Percentiles rank a stretch among this genome's conserved stretches.
Conservation (phyloP, 2,888 invertebrate genomes). For the Leptothorax acervorum region DNA sequence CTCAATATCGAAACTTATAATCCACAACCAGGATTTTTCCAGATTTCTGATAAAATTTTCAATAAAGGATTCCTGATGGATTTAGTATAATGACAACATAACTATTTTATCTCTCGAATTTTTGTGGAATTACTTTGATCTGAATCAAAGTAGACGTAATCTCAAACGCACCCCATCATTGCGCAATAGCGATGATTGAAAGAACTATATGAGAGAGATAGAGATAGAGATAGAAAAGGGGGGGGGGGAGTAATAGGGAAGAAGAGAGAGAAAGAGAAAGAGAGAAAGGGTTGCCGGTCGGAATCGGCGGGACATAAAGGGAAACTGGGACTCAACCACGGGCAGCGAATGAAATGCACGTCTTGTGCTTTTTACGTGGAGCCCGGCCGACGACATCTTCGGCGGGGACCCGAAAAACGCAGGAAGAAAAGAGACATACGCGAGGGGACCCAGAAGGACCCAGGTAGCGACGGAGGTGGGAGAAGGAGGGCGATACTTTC, state of each 20-base stretch:
- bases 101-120: not conserved
- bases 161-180: not conserved
- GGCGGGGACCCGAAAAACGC: slow-evolving; percentile 44
- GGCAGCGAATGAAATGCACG: slow-evolving; percentile 82
- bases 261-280: not conserved
- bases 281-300: slow-evolving; percentile 53
- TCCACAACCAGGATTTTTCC: not conserved
- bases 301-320: slow-evolving; percentile 75
- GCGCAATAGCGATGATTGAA: slow-evolving; percentile 18
- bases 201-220: not conserved
- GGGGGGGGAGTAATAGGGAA: not conserved
- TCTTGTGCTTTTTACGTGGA: slow-evolving; percentile 80
- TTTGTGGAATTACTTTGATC: not conserved
- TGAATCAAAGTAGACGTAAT: not conserved
- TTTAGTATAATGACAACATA: not conserved
- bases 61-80: not conserved
- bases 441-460: slow-evolving; percentile 26
- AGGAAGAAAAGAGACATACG: slow-evolving; percentile 59
- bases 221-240: not conserved
- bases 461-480: slow-evolving; percentile 41
- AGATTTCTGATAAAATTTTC: not conserved
- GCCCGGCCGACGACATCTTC: slow-evolving; percentile 51
- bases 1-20: not conserved
- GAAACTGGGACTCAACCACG: slow-evolving; percentile 78
- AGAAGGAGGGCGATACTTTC: slow-evolving; percentile 62